Evolutionary conservation across 2,888 invertebrate species (phyloP).

Genomic region (Gerris lacustris): DNA sequence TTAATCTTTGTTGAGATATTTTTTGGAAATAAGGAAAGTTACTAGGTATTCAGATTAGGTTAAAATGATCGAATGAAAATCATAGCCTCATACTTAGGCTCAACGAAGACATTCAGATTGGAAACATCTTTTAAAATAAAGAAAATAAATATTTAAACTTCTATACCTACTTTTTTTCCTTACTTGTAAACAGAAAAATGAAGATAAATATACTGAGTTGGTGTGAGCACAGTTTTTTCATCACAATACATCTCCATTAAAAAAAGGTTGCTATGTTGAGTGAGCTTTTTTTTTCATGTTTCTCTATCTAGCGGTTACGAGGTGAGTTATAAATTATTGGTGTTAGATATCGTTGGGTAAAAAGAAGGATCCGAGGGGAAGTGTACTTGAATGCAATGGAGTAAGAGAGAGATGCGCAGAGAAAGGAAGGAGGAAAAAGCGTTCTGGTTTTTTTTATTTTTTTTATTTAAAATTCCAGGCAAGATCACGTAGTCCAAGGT

Average conservation of each 20-base stretch:
- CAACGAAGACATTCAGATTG: no score
- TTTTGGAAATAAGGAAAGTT: no score
- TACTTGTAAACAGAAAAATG: no score
- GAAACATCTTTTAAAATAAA: no score
- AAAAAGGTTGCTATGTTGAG: neutral
- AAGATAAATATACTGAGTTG: no score
- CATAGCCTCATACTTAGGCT: no score
- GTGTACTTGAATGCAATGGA: neutral
- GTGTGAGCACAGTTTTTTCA: neutral
- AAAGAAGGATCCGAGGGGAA: neutral
- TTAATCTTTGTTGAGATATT: no score
- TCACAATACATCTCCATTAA: slow-evolving; percentile 1
- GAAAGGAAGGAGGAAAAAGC: neutral
- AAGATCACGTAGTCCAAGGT: neutral
- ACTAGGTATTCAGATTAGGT: no score
- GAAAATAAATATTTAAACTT: no score
- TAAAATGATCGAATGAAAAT: no score
- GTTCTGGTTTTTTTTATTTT: no score
- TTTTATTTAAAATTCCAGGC: neutral
- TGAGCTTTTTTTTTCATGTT: neutral
- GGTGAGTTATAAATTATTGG: slow-evolving; percentile 1
- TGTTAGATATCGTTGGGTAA: neutral
- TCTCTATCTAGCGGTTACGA: neutral
- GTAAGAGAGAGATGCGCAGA: neutral
- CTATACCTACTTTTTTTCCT: no score